Percentiles rank a stretch among this genome's conserved stretches.
Conservation (phyloP, 2,113 vertebrate species). For the Dasypus novemcinctus region DNA sequence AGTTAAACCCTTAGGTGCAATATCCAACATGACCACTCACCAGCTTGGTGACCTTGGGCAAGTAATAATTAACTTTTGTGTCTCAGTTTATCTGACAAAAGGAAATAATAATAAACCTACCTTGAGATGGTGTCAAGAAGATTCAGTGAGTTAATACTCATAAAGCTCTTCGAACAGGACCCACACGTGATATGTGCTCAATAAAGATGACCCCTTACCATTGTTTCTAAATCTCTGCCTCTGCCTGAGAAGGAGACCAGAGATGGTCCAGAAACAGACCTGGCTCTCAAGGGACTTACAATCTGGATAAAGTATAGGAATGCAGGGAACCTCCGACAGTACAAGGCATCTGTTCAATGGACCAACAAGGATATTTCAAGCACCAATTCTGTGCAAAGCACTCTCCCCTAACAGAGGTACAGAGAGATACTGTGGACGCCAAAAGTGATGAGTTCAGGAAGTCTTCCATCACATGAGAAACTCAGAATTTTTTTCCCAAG, state of each 20-base stretch:
- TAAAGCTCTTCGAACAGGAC: neutral
- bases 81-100: neutral
- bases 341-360: neutral
- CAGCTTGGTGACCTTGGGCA: neutral
- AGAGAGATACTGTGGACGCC: neutral
- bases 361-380: neutral
- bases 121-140: neutral
- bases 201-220: neutral
- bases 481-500: neutral
- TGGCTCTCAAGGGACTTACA: too few relatives aligned
- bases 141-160: neutral
- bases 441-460: rapidly evolving
- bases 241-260: neutral
- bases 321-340: neutral
- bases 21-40: neutral
- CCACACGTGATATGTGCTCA: too few relatives aligned
- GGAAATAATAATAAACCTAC: neutral
- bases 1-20: neutral
- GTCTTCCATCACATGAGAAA: neutral
- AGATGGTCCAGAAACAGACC: neutral
- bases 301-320: neutral
- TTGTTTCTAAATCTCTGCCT: too few relatives aligned
- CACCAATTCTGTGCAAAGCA: neutral
- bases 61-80: neutral
- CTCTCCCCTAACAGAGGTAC: neutral